Base-by-base conservation (phyloP, 2,888 invertebrate genomes). In the Arrhopalites spinosus region DNA sequence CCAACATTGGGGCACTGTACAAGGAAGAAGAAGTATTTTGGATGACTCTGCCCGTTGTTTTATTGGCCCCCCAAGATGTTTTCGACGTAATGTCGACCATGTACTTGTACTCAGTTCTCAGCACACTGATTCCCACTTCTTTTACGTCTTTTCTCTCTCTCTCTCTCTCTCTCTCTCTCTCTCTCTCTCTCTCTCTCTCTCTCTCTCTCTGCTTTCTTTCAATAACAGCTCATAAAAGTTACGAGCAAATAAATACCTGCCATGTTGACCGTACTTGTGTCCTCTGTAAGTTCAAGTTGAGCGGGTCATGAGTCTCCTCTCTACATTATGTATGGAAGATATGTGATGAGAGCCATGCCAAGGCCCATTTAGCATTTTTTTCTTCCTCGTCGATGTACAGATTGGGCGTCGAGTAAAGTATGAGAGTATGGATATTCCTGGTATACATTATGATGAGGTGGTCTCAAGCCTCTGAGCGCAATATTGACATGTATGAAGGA, bases 181-280 rank as follows among this genome's bases (percentile, higher is more conserved):
- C 43, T 45, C 7, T 67, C 45, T 27, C 3, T n/a, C 8, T 15
- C 13, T 66, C 64, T 66, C 23, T 17, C 17, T 50, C 15, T 27
- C 69, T 29, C 17, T 17, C 13, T 70, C 15, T 71, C 71, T 71
- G 71, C 71, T 71, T 71, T 71, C 59, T 71, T 61, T 71, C 71
- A 71, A 71, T 70, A 78, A 75, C 77, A 78, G 75, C 75, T 75
- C 75, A 70, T 78, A 78, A 78, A 77, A 78, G 70, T 75, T 78
- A 75, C 73, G 61, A 67, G 61, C 69, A 69, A 72, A 73, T 73
- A 78, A 73, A 74, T 77, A 72, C 43, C 69, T 64, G 59, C 73
- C 70, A 75, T 71, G 20, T n/a, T 20, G 59, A 25, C 25, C 50
- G 27, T 59, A 59, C 64, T 25, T 66, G n/a, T n/a, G 66, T 66